Evolutionary conservation across 2,113 vertebrate genomes (phyloP).

Genomic region (Epinephelus cyanopodus): DNA sequence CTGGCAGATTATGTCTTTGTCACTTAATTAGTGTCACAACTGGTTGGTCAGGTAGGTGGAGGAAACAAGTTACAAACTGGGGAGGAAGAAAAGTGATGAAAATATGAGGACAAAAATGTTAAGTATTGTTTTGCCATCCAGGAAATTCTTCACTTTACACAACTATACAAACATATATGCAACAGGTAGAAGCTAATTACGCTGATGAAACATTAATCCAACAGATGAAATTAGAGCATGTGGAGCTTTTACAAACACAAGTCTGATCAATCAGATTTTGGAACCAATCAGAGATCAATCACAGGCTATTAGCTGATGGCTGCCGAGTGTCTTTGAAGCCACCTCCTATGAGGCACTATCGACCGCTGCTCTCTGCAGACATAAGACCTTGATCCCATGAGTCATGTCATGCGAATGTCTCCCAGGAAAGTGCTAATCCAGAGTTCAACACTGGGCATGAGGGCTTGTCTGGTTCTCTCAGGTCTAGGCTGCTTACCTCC

Average conservation of each 20-base stretch:
- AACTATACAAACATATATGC: background rate
- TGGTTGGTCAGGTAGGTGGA: background rate
- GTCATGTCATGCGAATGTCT: conserved; percentile 74
- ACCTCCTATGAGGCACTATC: conserved; percentile 22
- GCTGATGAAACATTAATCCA: conserved; percentile 19
- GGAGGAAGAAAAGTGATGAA: background rate
- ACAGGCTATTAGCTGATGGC: conserved; percentile 2
- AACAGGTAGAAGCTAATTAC: conserved; percentile 17
- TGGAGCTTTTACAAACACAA: background rate
- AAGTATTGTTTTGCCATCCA: background rate
- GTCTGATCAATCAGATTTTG: conserved; percentile 14
- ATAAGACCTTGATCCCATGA: conserved; percentile 72
- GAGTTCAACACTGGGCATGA: conserved; percentile 68
- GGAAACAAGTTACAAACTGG: background rate
- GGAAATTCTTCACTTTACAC: background rate
- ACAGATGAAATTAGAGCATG: background rate
- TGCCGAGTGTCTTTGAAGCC: background rate
- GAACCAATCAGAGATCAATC: conserved; percentile 19
- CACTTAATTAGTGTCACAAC: background rate
- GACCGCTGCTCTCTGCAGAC: conserved; percentile 64
- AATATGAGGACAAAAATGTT: background rate
- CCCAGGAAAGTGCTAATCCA: conserved; percentile 76
- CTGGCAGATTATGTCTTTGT: background rate
- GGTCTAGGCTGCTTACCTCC: conserved; percentile 82
- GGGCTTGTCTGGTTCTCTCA: conserved; percentile 81